Evolutionary conservation across 2,797 vertebrate genomes (phyloP), one percentile per base, ranked within the genome.

Genomic region (Rhinatrema bivittatum): DNA sequence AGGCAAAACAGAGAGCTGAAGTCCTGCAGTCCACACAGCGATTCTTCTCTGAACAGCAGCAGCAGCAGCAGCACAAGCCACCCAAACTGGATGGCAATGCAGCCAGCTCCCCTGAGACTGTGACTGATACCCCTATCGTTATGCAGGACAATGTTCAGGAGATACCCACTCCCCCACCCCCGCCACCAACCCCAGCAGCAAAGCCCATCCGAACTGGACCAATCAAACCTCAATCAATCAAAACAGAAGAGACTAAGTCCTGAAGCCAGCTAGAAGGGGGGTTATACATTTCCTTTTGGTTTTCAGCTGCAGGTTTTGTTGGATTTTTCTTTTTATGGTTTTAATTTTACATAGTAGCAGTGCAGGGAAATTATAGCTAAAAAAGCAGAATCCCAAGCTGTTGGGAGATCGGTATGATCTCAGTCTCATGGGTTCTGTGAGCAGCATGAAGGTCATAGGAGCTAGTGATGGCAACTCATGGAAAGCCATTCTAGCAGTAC

Each of bases 1-100:
- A 99, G 96, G 96, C 96, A 51, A 98, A 98, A 68, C 96, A 98
- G 79, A 88, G 96, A 68, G 95, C 94, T 36, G 96, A 99, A 78
- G 95, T 99, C 55, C 90, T 99, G 47, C 96, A 99, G 76, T 97
- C 96, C 48, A 98, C 95, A 29, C 96, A 99, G 33, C 93, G 93
- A 57, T 99, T 99, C 86, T 99, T 99, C 74, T 93, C 91, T 18
- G 93, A 97, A 65, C 93, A 97, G 51, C 93, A 95, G 45, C 88
- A 86, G 56, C 76, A 79, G 34, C 56, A 56, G 14, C 88, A 88
- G 62, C 81, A 40, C 76, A 96, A 98, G 74, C 53, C 74, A 1
- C 84, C 81, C 18, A 91, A 90, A 5, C 77, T 78, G 29, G 88
- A 91, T 17, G 56, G 64, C 46, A 70, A 81, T 1, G 72, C 87